Conservation (phyloP, 2,113 vertebrate genomes). For the Tichodroma muraria region DNA sequence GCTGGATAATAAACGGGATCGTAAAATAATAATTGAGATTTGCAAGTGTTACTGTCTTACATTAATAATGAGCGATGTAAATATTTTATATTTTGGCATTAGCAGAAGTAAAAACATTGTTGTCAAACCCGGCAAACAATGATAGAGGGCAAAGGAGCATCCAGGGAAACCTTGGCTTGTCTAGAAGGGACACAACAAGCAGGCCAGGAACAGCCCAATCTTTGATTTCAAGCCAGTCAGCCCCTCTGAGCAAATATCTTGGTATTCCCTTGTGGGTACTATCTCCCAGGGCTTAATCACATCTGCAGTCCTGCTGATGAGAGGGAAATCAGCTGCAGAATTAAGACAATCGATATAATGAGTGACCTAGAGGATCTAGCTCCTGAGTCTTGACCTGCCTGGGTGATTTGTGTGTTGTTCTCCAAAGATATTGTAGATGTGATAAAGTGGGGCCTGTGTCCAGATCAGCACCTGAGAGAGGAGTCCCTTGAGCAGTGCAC, state of each 20-base stretch:
- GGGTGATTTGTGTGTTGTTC: background rate
- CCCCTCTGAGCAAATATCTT: background rate
- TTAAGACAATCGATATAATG: background rate
- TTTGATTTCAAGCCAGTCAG: background rate
- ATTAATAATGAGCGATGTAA: constrained; percentile 17
- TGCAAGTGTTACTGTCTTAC: constrained; percentile 7
- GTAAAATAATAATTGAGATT: constrained; percentile 59
- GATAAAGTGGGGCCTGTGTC: background rate
- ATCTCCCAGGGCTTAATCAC: background rate
- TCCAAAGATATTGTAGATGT: background rate
- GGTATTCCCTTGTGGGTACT: background rate
- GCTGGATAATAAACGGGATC: constrained; percentile 29
- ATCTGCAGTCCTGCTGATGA: background rate
- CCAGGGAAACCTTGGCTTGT: background rate
- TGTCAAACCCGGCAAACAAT: background rate
- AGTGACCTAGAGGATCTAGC: background rate
- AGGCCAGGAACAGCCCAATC: background rate
- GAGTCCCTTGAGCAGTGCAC: background rate
- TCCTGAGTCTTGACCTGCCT: background rate
- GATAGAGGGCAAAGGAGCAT: background rate
- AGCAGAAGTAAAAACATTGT: background rate
- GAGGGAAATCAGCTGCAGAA: background rate
- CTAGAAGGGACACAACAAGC: background rate
- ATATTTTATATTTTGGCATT: constrained; percentile 2
- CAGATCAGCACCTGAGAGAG: background rate